Evolutionary conservation across 2,113 vertebrate genomes (phyloP).

Genomic region (Carassius gibelio): DNA sequence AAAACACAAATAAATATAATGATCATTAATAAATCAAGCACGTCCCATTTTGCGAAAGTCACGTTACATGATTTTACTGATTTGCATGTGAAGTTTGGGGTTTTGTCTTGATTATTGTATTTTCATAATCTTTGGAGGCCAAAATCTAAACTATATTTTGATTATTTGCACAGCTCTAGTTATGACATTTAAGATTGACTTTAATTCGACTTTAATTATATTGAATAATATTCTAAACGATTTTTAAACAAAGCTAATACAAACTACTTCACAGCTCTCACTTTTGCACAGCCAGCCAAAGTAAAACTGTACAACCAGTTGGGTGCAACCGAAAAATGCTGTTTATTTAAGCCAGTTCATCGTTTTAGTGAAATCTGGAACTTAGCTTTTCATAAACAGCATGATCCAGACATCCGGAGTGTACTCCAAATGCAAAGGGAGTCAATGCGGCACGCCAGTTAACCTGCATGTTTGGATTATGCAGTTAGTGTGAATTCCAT

Average conservation of each 20-base stretch:
- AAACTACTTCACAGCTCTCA: neutral
- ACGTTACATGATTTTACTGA: no score
- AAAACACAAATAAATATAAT: no score
- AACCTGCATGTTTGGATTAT: slow-evolving; percentile 31
- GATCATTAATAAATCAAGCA: no score
- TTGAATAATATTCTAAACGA: neutral
- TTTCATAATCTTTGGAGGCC: no score
- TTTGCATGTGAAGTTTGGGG: no score
- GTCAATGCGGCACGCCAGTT: neutral
- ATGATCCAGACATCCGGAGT: neutral
- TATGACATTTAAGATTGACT: no score
- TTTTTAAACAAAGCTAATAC: neutral
- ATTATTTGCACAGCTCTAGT: no score
- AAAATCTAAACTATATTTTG: no score
- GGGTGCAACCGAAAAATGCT: neutral
- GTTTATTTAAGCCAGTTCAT: neutral
- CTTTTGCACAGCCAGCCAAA: neutral
- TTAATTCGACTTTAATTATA: no score
- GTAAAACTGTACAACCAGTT: neutral
- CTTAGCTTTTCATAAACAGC: neutral
- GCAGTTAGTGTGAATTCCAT: slow-evolving; percentile 19
- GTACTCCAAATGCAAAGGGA: neutral
- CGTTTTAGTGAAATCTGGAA: slow-evolving; percentile 15
- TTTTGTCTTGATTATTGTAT: no score
- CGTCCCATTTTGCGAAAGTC: no score